These are phyloP conservation scores for Micrasema longulum DNA, from an alignment of 1,140 invertebrate species.

Conservation along the genomic window DNA sequence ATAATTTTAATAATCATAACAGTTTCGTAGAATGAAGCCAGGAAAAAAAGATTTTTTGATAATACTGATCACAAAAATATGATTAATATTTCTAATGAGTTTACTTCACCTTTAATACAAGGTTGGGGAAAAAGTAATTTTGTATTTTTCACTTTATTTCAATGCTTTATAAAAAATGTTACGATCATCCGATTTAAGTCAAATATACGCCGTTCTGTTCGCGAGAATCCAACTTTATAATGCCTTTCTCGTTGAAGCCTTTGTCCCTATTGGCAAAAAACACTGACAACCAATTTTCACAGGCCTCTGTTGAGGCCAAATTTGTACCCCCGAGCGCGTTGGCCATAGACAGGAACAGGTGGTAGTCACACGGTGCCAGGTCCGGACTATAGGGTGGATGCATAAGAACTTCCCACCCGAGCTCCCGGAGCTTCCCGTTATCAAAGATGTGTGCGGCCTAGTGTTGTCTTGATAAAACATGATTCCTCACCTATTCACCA, in stretches of 20 bases:
- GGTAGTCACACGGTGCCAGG: constrained; percentile 9
- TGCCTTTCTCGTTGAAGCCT: no score
- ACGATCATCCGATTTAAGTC: constrained; percentile 11
- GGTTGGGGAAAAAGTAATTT: constrained; percentile 25
- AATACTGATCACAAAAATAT: no score
- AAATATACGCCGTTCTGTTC: no score
- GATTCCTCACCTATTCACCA: constrained; percentile 22
- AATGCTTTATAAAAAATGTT: constrained; percentile 19
- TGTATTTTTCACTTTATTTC: constrained; percentile 20
- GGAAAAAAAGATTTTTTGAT: no score
- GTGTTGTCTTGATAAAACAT: constrained; percentile 12
- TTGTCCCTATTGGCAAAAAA: no score
- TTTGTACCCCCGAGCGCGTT: constrained; percentile 24
- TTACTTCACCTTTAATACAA: no score
- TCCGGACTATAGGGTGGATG: constrained; percentile 25
- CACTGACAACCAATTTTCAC: no score
- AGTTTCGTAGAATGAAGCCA: no score
- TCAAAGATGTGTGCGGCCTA: no score
- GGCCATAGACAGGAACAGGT: constrained; percentile 20
- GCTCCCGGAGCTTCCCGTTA: constrained; percentile 2
- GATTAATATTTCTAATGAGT: no score
- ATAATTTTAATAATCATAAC: no score
- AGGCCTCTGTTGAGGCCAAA: constrained; percentile 19
- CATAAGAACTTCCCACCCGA: constrained; percentile 8
- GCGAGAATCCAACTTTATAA: no score